Evolutionary conservation across 1,140 invertebrate species (phyloP).

Genomic region (Penaeus japonicus): DNA sequence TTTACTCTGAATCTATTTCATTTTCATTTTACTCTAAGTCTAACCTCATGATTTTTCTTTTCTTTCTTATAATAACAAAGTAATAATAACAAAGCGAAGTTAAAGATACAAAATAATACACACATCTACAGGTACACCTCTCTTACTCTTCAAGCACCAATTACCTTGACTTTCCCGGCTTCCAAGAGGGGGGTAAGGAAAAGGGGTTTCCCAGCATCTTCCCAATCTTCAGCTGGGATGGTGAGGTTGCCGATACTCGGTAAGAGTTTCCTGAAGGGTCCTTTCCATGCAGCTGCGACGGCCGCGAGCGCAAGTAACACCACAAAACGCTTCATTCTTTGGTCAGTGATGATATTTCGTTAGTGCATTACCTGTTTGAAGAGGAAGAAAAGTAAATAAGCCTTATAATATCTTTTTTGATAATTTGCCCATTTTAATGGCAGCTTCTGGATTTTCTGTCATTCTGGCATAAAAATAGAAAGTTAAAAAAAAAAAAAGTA

Average conservation of each 20-base stretch:
- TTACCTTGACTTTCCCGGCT: conserved; percentile 40
- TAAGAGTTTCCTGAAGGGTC: conserved; percentile 20
- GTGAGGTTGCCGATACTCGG: neutral
- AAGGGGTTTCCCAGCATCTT: conserved; percentile 23
- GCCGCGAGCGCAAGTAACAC: neutral
- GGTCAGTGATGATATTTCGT: neutral
- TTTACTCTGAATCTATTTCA: no score
- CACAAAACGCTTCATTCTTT: neutral
- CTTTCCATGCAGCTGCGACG: neutral
- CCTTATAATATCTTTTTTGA: neutral
- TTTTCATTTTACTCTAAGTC: no score
- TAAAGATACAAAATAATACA: neutral
- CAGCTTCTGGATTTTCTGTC: no score
- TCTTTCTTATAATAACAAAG: no score
- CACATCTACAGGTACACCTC: neutral
- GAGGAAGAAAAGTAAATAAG: neutral
- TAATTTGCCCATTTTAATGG: no score
- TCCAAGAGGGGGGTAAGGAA: conserved; percentile 37
- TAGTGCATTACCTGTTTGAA: neutral
- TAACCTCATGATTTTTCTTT: no score
- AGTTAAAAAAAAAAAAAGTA: no score
- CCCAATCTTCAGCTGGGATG: neutral
- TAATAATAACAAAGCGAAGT: neutral
- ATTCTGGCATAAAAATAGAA: neutral
- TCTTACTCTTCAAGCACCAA: neutral